Percentiles rank a stretch among this genome's conserved stretches.
Conservation (phyloP, 2,113 vertebrate species). For the Larimichthys crocea region DNA sequence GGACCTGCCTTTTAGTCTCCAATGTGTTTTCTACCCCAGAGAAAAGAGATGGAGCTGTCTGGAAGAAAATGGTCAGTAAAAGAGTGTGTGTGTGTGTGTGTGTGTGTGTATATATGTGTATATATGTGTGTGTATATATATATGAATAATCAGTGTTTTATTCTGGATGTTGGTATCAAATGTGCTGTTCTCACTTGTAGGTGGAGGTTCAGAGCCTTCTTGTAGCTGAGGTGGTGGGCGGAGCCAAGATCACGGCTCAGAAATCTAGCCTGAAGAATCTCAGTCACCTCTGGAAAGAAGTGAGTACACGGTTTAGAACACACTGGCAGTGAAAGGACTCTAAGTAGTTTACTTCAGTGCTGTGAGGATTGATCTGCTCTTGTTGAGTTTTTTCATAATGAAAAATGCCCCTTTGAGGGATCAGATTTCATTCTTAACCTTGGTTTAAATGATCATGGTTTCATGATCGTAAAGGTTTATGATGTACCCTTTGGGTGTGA, state of each 20-base stretch:
- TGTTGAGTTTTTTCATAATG: background rate
- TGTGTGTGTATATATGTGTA: too few relatives aligned
- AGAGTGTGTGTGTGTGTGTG: background rate
- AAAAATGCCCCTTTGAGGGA: too few relatives aligned
- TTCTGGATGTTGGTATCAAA: background rate
- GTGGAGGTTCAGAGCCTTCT: conserved; percentile 96
- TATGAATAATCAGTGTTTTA: background rate
- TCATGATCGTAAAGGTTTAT: too few relatives aligned
- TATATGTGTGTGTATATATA: background rate
- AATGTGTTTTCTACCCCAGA: conserved; percentile 87
- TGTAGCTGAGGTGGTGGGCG: conserved; percentile 92
- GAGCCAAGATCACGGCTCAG: conserved; percentile 88
- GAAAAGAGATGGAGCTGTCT: conserved; percentile 90
- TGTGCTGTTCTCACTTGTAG: conserved; percentile 72
- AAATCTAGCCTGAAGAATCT: conserved; percentile 89
- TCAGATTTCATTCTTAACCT: too few relatives aligned
- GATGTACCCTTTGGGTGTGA: too few relatives aligned
- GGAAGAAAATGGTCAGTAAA: conserved; percentile 94
- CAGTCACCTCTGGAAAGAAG: conserved; percentile 91
- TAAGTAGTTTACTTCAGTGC: too few relatives aligned
- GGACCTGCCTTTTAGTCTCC: conserved; percentile 92
- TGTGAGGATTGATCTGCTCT: background rate
- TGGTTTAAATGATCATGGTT: too few relatives aligned
- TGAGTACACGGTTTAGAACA: conserved; percentile 65
- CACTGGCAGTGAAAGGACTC: background rate